Evolutionary conservation across 2,888 invertebrate genomes (phyloP).

Genomic region (Galerucella calmariensis): DNA sequence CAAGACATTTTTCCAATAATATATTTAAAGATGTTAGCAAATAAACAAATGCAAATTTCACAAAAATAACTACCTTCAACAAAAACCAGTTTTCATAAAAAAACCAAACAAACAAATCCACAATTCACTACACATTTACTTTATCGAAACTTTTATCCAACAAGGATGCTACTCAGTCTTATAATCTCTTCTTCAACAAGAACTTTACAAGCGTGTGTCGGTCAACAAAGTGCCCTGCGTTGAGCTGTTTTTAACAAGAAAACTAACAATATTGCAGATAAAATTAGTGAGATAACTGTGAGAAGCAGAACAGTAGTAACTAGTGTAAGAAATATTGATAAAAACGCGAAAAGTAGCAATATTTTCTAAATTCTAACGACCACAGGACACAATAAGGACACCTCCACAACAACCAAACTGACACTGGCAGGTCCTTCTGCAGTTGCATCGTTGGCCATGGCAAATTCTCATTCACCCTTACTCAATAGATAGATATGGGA

Average conservation of each 20-base stretch:
- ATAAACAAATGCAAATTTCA: too few species aligned
- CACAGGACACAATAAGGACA: conserved; percentile 61
- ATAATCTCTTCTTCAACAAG: conserved; percentile 34
- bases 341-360: conserved; percentile 28
- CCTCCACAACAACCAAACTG: conserved; percentile 65
- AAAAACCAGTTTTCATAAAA: neutral
- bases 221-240: conserved; percentile 35
- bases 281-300: neutral
- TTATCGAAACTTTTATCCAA: neutral
- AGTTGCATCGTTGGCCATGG: conserved; percentile 61
- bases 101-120: neutral
- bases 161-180: conserved; percentile 33
- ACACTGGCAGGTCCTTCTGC: conserved; percentile 63
- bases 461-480: conserved; percentile 62
- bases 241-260: conserved; percentile 14
- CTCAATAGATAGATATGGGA: conserved; percentile 60
- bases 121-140: neutral
- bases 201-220: conserved; percentile 30
- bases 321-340: conserved; percentile 9
- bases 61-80: neutral
- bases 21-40: too few species aligned
- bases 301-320: neutral
- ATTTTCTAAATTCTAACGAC: conserved; percentile 59
- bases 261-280: neutral
- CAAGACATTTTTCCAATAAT: too few species aligned